Conservation (phyloP, 2,888 invertebrate genomes). For the Xanthia togata region DNA sequence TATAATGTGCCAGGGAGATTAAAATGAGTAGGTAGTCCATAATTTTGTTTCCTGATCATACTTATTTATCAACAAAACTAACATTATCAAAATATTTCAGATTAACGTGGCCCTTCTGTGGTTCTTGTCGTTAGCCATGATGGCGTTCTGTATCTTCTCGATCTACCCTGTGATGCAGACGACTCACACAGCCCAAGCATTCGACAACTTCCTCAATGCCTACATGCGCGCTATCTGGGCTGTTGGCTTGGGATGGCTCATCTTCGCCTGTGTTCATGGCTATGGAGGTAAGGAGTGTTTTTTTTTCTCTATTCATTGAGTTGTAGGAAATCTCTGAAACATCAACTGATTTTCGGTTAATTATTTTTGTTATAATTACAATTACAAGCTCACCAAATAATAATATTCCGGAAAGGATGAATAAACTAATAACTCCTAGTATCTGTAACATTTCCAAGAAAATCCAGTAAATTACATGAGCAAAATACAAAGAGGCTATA, state of each 20-base stretch:
- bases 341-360: background rate
- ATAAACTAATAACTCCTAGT: background rate
- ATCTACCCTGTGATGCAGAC: constrained; percentile 77
- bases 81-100: constrained; percentile 64
- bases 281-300: constrained; percentile 81
- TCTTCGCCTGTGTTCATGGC: constrained; percentile 85
- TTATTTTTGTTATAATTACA: too few species aligned
- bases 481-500: constrained; percentile 10
- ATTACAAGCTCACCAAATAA: background rate
- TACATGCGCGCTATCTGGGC: constrained; percentile 85
- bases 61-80: background rate
- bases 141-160: constrained; percentile 78
- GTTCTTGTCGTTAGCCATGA: constrained; percentile 70
- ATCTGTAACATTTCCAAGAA: background rate
- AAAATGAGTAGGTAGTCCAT: background rate
- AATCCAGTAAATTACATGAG: constrained; percentile 12
- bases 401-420: background rate
- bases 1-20: background rate
- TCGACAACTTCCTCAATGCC: constrained; percentile 79
- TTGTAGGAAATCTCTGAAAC: background rate
- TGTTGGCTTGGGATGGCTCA: constrained; percentile 82
- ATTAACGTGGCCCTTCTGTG: constrained; percentile 70
- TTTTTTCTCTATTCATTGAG: background rate
- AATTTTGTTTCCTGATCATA: background rate
- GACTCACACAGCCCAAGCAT: constrained; percentile 67